Base-by-base conservation (phyloP, 2,888 invertebrate species). In the Latheticus oryzae region DNA sequence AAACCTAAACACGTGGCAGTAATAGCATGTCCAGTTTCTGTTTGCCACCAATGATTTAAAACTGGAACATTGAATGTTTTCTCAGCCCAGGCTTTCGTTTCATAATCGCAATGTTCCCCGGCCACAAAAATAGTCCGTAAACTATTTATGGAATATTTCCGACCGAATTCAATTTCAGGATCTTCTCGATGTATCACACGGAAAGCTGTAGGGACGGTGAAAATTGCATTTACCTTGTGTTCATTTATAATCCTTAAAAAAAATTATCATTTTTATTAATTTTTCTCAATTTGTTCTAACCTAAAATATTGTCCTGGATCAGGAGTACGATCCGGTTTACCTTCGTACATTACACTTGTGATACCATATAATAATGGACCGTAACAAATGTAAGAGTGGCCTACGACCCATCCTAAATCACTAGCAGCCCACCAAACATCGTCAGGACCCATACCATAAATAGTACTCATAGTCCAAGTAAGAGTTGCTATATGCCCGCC, bases 11-110 rank as follows among this genome's bases (percentile, higher is more conserved):
- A 93, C 0, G 90, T 87, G 0, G 93, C 90, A 0, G 95, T 93
- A 52, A 97, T 91, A 0, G 95, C 88, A 58, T 93, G 93, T 0
- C 96, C 96, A 0, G 93, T 91, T 79, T 97, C 97, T 1, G 97
- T 96, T 81, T 97, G 97, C 96, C 97, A 97, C 95, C 95, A 97
- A 77, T 97, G 92, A 76, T 97, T 96, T 45, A 95, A 76, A 1
- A 94, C 84, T 0, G 92, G 91, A 4, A 88, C 88, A 52, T 87
- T 82, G 70, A 93, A 89, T 3, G 81, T 81, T 54, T 83, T 83
- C 70, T 87, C 85, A 2, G 88, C 86, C 92, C 92, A 93, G 3
- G 79, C 71, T 80, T 93, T 89, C 0, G 96, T 94, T 72, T 95
- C 95, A 65, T 90, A 87, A 74, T 97, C 97, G 74, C 95, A 93